Evolutionary conservation across 1,140 invertebrate species (phyloP), one percentile per base, ranked within the genome.

Genomic region (Drosophila nebulosa): DNA sequence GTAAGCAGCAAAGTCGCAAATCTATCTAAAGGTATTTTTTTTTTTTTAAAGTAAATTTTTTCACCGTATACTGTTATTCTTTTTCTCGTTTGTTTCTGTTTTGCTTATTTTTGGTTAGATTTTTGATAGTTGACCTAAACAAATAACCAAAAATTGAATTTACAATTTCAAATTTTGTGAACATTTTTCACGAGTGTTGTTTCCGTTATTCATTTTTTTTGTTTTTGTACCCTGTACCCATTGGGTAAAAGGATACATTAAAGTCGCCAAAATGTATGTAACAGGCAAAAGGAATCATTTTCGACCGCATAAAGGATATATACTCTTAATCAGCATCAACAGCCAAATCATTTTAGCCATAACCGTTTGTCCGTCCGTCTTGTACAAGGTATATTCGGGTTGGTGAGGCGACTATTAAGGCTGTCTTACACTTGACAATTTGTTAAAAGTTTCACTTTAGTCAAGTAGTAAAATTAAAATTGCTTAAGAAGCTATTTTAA

Each of bases 51-150:
- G 18, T 30, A 69, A 56, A 69, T 74, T 69, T 69, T 16, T 16
- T 3, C 22, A 27, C 4, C 22, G 39, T 52, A 50, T 50, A 14
- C 35, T 60, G 18, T 30, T 16, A 7, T 16, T 16, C 32, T 21
- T 35, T 22, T 57, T 36, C 27, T 14, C 24, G 2, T 32, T 36
- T 39, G 1, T n/a, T 18, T 51, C 22, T 51, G 53, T 60, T 66
- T 62, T 66, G 39, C 50, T 65, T 64, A 53, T 27, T 18, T 12
- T 35, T 50, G 35, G 62, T 78, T 78, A 50, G 52, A 35, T 21
- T 68, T 56, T 56, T 72, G 57, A 78, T 78, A 64, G 69, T 78
- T 78, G 75, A 73, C 64, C 75, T 78, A 78, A 78, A 78, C 75
- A 78, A 78, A 78, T 78, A 78, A 63, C 10, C n/a, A n/a, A n/a